A percentile compares a stretch with the other conserved stretches of the same genome.
Conservation (phyloP, 2,113 vertebrate genomes). For the Dromas ardeola region DNA sequence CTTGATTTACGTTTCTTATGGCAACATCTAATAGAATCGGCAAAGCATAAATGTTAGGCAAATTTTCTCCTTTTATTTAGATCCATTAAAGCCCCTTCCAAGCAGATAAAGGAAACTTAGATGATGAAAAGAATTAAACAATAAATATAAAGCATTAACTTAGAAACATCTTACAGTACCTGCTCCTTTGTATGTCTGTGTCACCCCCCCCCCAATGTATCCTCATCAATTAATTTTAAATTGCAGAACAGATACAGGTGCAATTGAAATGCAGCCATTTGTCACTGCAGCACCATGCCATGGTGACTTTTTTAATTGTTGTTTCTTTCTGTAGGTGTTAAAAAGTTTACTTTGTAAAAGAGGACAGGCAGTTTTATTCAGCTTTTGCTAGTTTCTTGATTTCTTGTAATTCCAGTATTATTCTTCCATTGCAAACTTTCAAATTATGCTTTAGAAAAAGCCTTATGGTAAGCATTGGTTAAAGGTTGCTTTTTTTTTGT, state of each 20-base stretch:
- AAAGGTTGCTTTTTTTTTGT: neutral
- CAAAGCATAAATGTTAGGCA: neutral
- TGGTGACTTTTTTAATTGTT: neutral
- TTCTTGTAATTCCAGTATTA: neutral
- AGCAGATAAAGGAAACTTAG: neutral
- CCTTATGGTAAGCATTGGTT: neutral
- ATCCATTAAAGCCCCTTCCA: neutral
- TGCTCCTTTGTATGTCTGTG: neutral
- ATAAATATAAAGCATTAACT: neutral
- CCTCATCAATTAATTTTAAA: neutral
- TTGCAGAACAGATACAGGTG: neutral
- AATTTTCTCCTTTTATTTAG: neutral
- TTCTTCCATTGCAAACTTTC: neutral
- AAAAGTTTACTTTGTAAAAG: neutral
- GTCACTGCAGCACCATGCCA: neutral
- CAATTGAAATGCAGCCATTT: neutral
- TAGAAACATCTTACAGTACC: neutral
- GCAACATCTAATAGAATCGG: neutral
- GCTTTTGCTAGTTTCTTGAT: neutral
- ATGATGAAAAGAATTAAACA: neutral
- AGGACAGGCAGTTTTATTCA: neutral
- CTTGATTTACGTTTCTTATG: conserved; percentile 19
- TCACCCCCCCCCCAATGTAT: neutral
- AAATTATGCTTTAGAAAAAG: neutral
- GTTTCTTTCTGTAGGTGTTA: neutral